Base-by-base conservation (phyloP, 2,797 vertebrate genomes). In the Argentina silus region DNA sequence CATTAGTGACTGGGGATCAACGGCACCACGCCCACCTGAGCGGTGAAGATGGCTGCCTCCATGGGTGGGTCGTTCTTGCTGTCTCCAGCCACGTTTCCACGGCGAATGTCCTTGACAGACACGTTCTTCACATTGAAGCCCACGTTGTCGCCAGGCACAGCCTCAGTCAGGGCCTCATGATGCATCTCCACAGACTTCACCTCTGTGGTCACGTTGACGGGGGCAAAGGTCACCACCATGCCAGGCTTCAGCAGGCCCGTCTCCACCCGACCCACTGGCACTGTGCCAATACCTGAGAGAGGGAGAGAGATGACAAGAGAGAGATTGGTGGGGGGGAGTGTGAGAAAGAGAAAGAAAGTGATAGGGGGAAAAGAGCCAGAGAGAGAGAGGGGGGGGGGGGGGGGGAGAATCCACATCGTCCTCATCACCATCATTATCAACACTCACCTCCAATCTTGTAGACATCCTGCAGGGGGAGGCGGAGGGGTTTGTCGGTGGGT, bases 381-480 rank as follows among this genome's bases (percentile, higher is more conserved):
- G 53, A 8, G 51, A 8, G 17, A 53, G n/a, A n/a, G n/a, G n/a
- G n/a, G n/a, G n/a, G n/a, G n/a, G n/a, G n/a, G n/a, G n/a, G n/a
- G n/a, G n/a, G n/a, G n/a, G 1, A 15, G 14, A n/a, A n/a, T n/a
- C n/a, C n/a, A n/a, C n/a, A n/a, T n/a, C n/a, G n/a, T n/a, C n/a
- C n/a, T n/a, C n/a, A n/a, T n/a, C n/a, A n/a, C n/a, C 27, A 4
- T 36, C 4, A 36, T 36, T 36, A 36, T 36, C 12, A 4, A n/a
- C 6, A 70, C 67, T 80, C 92, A 94, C 97, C 97, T 82, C 96
- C 97, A 7, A 98, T 99, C 89, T 98, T 99, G 92, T 99, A 99
- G 79, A 98, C 96, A n/a, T 99, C 97, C 82, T 99, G 98, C 68
- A 99, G 94, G 7, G 97, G 98, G 79, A 98, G 94, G 56, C 96